Conservation (phyloP, 2,797 vertebrate genomes). For the Kryptolebias ocellatus region DNA sequence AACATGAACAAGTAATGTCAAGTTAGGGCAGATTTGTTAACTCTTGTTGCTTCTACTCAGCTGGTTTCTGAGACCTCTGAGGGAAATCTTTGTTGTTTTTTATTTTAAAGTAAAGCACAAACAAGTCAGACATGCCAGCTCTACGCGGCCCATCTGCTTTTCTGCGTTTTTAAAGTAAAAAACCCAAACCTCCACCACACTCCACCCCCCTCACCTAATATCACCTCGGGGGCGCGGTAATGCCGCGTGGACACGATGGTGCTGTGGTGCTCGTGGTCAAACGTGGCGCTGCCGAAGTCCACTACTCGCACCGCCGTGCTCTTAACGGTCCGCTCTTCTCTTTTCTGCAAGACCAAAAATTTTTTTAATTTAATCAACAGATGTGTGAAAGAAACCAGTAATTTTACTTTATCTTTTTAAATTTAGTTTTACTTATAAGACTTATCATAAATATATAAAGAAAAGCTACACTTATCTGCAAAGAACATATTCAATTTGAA, state of each 20-base stretch:
- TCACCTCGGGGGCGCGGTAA: conserved; percentile 96
- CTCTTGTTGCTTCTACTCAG: no score
- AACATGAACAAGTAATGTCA: no score
- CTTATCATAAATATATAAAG: not conserved
- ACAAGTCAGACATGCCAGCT: no score
- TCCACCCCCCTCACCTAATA: conserved; percentile 84
- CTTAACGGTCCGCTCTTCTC: conserved; percentile 94
- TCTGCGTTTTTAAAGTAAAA: not conserved
- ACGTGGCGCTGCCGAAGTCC: conserved; percentile 97
- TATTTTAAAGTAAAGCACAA: no score
- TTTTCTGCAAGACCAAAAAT: conserved; percentile 82
- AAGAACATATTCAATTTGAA: not conserved
- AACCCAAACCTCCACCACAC: not conserved
- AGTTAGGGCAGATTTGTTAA: no score
- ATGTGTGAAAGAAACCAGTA: not conserved
- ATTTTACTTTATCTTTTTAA: not conserved
- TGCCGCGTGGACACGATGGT: conserved; percentile 97
- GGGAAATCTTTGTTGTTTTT: no score
- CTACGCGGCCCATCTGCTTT: not conserved
- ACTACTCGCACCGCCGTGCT: conserved; percentile 92
- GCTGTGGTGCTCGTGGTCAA: conserved; percentile 98
- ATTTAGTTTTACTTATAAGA: not conserved
- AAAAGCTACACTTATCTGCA: not conserved
- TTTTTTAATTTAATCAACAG: no score
- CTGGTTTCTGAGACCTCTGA: no score